A percentile compares a stretch with the other conserved stretches of the same genome.
These are phyloP conservation scores for Phanerotoma sp. DNA, from an alignment of 2,888 invertebrate species.

Conservation along the genomic window DNA sequence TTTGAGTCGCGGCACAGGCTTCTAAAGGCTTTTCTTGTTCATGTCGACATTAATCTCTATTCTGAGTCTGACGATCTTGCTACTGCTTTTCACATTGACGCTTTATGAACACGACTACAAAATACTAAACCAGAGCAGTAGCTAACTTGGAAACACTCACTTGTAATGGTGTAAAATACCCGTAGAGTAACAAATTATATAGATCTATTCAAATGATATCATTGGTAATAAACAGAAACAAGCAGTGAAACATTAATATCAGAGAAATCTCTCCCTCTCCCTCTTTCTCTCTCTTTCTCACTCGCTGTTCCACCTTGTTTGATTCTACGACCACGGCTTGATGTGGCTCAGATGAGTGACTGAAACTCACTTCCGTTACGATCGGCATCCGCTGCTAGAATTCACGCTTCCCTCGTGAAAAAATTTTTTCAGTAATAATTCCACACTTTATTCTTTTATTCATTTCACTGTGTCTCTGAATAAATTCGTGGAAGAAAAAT, in stretches of 20 bases:
- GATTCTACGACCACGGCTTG: slow-evolving; percentile 6
- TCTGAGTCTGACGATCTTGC: too few species aligned
- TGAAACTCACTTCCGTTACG: slow-evolving; percentile 49
- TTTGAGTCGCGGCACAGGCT: not conserved
- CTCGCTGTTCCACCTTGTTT: slow-evolving; percentile 28
- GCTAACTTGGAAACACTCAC: too few species aligned
- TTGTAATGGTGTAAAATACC: too few species aligned
- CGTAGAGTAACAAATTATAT: too few species aligned
- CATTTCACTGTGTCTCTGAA: not conserved
- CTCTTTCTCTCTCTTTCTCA: too few species aligned
- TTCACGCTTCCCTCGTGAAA: slow-evolving; percentile 2
- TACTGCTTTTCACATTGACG: not conserved
- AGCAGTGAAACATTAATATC: too few species aligned
- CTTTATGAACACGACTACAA: too few species aligned
- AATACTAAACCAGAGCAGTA: too few species aligned
- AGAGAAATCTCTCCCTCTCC: too few species aligned
- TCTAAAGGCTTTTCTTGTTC: slow-evolving; percentile 2
- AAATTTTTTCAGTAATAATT: too few species aligned
- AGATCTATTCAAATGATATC: too few species aligned
- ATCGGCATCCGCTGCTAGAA: slow-evolving; percentile 15
- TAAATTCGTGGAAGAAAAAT: not conserved
- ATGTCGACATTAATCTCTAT: slow-evolving; percentile 10
- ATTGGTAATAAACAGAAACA: too few species aligned
- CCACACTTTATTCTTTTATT: not conserved
- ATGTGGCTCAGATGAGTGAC: slow-evolving; percentile 49